Conservation (phyloP, 2,113 vertebrate species). For the Rhizomys pruinosus region DNA sequence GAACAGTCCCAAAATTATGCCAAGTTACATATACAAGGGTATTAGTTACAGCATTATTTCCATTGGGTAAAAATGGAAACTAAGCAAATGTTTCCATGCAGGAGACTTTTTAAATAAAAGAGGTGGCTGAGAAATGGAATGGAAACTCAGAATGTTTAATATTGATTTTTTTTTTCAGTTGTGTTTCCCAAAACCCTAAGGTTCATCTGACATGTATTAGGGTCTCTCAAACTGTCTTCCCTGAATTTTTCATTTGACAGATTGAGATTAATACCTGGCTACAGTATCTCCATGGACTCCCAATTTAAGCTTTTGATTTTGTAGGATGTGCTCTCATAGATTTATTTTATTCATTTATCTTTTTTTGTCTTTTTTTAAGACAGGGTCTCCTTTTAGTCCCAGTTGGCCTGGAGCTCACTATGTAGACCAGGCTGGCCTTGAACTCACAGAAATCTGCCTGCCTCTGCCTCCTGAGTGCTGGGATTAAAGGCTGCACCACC, state of each 20-base stretch:
- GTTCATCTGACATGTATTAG: background rate
- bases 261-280: background rate
- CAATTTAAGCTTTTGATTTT: background rate
- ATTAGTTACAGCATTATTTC: conserved; percentile 28
- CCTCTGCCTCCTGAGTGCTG: too few relatives aligned
- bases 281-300: background rate
- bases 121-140: background rate
- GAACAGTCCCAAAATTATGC: background rate
- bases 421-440: too few relatives aligned
- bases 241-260: background rate
- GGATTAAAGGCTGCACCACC: too few relatives aligned
- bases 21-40: background rate
- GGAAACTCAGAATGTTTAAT: background rate
- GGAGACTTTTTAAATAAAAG: background rate
- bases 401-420: too few relatives aligned
- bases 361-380: too few relatives aligned
- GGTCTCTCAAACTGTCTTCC: background rate
- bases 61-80: background rate
- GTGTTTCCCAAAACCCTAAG: background rate
- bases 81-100: background rate
- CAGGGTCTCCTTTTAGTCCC: too few relatives aligned
- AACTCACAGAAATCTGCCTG: too few relatives aligned
- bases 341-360: too few relatives aligned
- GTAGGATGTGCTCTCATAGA: background rate
- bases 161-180: background rate